phyloP scores from a whole-genome alignment of 2,888 invertebrate species.

The Cryptus armator region DNA sequence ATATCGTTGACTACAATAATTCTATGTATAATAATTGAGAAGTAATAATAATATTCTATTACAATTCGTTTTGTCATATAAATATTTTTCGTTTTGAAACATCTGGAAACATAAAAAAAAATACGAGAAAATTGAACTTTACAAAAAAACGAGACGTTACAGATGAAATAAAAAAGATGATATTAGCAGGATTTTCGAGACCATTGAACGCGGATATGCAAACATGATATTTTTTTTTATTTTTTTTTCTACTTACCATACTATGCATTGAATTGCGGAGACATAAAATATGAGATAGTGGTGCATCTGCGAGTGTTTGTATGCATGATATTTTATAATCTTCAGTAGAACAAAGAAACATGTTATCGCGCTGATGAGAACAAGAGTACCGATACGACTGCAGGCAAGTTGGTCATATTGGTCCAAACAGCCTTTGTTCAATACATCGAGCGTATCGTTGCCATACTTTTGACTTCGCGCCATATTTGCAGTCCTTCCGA shows the following conservation, averaged over 20 bases:
- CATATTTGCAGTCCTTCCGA: conserved; percentile 66
- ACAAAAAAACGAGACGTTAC: too few relatives aligned
- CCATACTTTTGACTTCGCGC: conserved; percentile 79
- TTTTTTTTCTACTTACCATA: conserved; percentile 83
- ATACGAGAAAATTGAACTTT: too few relatives aligned
- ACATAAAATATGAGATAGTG: conserved; percentile 86
- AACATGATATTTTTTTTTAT: too few relatives aligned
- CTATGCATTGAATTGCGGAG: conserved; percentile 85
- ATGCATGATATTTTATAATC: conserved; percentile 84
- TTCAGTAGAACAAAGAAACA: conserved; percentile 81
- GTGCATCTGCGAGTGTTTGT: conserved; percentile 85
- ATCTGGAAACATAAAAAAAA: too few relatives aligned
- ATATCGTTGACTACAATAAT: too few relatives aligned
- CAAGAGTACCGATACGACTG: conserved; percentile 84
- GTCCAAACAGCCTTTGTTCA: conserved; percentile 84
- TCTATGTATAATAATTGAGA: too few relatives aligned
- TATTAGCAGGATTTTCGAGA: too few relatives aligned
- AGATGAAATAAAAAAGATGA: too few relatives aligned
- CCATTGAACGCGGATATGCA: too few relatives aligned
- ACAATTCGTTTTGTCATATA: neutral
- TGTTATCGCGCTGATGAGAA: conserved; percentile 84
- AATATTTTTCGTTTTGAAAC: neutral
- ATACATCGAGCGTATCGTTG: conserved; percentile 84
- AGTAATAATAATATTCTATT: too few relatives aligned
- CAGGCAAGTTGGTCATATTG: conserved; percentile 85